Evolutionary conservation across 2,888 invertebrate species (phyloP).

Genomic region (Drosophila parthenogenetica): DNA sequence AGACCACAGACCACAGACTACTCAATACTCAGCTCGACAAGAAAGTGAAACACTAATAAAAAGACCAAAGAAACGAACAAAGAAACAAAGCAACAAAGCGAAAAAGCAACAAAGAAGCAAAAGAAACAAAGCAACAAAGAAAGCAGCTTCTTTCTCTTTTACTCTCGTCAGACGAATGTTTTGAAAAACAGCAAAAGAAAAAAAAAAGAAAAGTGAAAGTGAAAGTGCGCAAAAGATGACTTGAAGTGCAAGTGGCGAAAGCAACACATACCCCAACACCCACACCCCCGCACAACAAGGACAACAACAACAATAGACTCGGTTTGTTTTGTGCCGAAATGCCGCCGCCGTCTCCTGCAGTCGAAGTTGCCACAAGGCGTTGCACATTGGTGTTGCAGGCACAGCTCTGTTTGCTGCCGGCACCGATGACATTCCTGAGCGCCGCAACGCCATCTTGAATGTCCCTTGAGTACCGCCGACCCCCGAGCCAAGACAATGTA

Average conservation of each 20-base stretch:
- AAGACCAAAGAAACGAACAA: constrained; percentile 13
- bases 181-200: neutral
- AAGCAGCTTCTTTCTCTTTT: constrained; percentile 10
- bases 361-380: constrained; percentile 23
- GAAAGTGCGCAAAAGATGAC: constrained; percentile 66
- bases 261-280: neutral
- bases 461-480: constrained; percentile 26
- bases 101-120: neutral
- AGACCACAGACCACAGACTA: constrained; percentile 41
- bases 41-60: constrained; percentile 52
- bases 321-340: constrained; percentile 39
- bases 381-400: constrained; percentile 21
- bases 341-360: constrained; percentile 40
- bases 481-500: constrained; percentile 69
- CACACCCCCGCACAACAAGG: neutral
- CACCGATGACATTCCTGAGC: constrained; percentile 42
- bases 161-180: constrained; percentile 4
- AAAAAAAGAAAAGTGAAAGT: constrained; percentile 67
- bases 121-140: constrained; percentile 22
- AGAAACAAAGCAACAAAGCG: constrained; percentile 23
- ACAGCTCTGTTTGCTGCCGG: constrained; percentile 27
- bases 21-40: constrained; percentile 37
- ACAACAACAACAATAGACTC: constrained; percentile 9
- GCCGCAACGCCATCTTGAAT: constrained; percentile 75
- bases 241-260: constrained; percentile 72